Conservation (phyloP, 2,797 vertebrate genomes). For the Lerista edwardsae region DNA sequence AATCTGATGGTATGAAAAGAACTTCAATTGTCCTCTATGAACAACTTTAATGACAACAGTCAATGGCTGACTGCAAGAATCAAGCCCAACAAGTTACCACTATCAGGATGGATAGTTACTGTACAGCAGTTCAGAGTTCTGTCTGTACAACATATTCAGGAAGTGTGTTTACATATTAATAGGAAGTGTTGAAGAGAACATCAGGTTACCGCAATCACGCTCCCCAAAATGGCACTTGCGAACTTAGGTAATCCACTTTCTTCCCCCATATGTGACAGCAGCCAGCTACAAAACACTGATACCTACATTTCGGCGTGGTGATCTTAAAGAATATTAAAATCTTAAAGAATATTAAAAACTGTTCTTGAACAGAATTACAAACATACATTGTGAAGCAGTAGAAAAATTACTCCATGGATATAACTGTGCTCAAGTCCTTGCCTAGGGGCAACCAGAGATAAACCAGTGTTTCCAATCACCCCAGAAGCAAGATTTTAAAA, state of each 20-base stretch:
- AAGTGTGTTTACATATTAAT: too few relatives aligned
- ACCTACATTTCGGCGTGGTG: background rate
- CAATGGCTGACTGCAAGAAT: too few relatives aligned
- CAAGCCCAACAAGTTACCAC: background rate
- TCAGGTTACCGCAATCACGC: background rate
- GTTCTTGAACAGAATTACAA: too few relatives aligned
- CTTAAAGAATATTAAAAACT: background rate
- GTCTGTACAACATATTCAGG: background rate
- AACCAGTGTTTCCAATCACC: too few relatives aligned
- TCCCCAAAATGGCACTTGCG: background rate
- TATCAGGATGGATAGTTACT: too few relatives aligned
- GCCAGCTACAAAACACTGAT: background rate
- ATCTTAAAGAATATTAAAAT: background rate
- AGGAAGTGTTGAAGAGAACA: background rate
- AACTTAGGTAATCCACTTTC: background rate
- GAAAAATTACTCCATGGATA: too few relatives aligned
- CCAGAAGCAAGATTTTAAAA: too few relatives aligned
- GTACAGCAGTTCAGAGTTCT: background rate
- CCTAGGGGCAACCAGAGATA: too few relatives aligned
- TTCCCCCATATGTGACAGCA: background rate
- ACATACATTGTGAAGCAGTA: too few relatives aligned
- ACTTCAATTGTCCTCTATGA: fast-evolving
- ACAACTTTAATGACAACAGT: background rate
- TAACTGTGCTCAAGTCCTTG: too few relatives aligned
- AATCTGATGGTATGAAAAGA: background rate